Evolutionary conservation across 2,113 vertebrate genomes (phyloP).

Genomic region (Cynopterus brachyotis): DNA sequence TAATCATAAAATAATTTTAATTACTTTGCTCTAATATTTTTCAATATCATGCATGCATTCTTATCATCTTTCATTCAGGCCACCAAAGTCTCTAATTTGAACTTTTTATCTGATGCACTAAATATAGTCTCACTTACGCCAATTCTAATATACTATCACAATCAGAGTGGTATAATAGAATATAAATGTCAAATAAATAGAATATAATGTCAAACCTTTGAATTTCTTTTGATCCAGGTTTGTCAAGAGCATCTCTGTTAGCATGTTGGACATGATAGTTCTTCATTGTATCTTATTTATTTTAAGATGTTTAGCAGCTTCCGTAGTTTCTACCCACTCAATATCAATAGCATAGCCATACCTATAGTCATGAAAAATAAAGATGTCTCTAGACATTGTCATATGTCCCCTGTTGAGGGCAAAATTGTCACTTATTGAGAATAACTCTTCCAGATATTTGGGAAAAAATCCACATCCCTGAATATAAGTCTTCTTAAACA

Average conservation of each 20-base stretch:
- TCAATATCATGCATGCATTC: neutral
- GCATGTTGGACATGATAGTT: neutral
- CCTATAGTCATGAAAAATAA: neutral
- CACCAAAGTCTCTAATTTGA: neutral
- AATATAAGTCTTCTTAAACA: neutral
- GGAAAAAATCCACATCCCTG: neutral
- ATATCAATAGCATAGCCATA: neutral
- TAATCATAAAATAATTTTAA: neutral
- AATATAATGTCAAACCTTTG: neutral
- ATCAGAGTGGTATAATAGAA: neutral
- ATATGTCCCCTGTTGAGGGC: neutral
- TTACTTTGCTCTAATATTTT: neutral
- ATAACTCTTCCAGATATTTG: neutral
- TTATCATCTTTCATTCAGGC: neutral
- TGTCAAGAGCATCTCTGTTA: neutral
- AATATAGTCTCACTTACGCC: neutral
- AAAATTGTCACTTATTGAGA: neutral
- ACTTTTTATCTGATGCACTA: neutral
- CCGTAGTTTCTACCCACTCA: neutral
- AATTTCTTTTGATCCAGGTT: neutral
- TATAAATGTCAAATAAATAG: no score
- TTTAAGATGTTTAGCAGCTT: neutral
- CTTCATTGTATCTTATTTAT: neutral
- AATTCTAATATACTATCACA: neutral
- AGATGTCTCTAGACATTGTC: neutral